Percentiles rank a stretch among this genome's conserved stretches.
Conservation (phyloP, 2,113 vertebrate genomes). For the Struthidea cinerea region DNA sequence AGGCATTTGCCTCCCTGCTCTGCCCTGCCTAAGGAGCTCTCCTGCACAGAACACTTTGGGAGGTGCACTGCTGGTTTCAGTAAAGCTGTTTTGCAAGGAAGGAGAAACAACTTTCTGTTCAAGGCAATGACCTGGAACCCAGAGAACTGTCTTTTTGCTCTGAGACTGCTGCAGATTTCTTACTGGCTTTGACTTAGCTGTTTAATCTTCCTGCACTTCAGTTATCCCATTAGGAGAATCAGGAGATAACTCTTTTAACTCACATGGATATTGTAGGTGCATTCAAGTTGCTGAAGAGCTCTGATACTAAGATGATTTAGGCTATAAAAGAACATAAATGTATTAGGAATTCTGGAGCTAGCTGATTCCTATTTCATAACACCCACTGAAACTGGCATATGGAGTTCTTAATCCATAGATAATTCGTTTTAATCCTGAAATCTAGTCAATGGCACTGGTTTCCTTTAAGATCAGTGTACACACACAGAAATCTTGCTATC, state of each 20-base stretch:
- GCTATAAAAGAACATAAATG: slow-evolving; percentile 5
- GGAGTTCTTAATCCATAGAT: slow-evolving; percentile 8
- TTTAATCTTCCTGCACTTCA: slow-evolving; percentile 13
- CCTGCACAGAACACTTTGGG: not conserved
- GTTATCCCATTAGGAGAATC: slow-evolving; percentile 3
- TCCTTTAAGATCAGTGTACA: not conserved
- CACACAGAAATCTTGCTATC: not conserved
- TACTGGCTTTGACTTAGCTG: not conserved
- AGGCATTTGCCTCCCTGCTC: not conserved
- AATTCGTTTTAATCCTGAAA: slow-evolving; percentile 34
- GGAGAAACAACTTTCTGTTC: not conserved
- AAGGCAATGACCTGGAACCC: not conserved
- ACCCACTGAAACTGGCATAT: not conserved
- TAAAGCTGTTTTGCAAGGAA: not conserved
- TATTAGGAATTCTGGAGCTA: slow-evolving; percentile 22
- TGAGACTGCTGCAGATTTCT: not conserved
- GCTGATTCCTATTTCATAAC: slow-evolving; percentile 12
- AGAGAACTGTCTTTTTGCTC: not conserved
- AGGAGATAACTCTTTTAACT: slow-evolving; percentile 34
- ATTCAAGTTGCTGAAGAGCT: slow-evolving; percentile 35
- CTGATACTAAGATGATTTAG: slow-evolving; percentile 30
- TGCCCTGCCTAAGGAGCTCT: not conserved
- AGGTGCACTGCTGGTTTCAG: not conserved
- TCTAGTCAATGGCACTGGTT: not conserved
- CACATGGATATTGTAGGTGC: not conserved